These are phyloP conservation scores for Lepidocyrtinus sp. DNA, from an alignment of 2,888 invertebrate genomes.

Conservation along the genomic window DNA sequence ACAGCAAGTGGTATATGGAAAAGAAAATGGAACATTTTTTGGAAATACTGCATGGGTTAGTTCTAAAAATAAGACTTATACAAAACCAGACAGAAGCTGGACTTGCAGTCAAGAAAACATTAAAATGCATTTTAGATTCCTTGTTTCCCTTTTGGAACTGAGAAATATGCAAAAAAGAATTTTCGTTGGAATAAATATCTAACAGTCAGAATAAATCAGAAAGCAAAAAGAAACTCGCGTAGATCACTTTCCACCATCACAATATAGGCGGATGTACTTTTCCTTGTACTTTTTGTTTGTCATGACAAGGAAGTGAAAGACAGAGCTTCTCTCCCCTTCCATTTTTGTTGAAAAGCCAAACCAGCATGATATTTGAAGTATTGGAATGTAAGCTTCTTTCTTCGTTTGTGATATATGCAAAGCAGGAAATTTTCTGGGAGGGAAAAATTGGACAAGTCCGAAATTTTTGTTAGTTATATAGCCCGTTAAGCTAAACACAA, in stretches of 20 bases:
- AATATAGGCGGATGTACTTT: background rate
- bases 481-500: background rate
- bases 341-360: background rate
- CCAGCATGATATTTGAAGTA: slow-evolving; percentile 27
- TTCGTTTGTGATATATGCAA: slow-evolving; percentile 17
- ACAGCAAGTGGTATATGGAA: no score
- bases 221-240: background rate
- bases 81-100: background rate
- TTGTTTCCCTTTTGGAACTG: slow-evolving; percentile 4
- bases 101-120: background rate
- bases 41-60: no score
- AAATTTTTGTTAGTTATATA: slow-evolving; percentile 20
- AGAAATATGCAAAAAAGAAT: slow-evolving; percentile 1
- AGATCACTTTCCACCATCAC: background rate
- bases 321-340: slow-evolving; percentile 37
- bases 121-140: background rate
- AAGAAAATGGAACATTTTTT: no score
- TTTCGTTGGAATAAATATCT: background rate
- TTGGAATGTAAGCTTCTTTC: slow-evolving; percentile 20
- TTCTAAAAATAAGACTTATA: slow-evolving; percentile 8
- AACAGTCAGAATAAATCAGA: background rate
- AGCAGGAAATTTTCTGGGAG: slow-evolving; percentile 1
- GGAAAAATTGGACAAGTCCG: slow-evolving; percentile 10
- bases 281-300: slow-evolving; percentile 3
- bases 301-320: slow-evolving; percentile 53